Evolutionary conservation across 2,113 vertebrate species (phyloP).

Genomic region (Mormoops blainvillei): DNA sequence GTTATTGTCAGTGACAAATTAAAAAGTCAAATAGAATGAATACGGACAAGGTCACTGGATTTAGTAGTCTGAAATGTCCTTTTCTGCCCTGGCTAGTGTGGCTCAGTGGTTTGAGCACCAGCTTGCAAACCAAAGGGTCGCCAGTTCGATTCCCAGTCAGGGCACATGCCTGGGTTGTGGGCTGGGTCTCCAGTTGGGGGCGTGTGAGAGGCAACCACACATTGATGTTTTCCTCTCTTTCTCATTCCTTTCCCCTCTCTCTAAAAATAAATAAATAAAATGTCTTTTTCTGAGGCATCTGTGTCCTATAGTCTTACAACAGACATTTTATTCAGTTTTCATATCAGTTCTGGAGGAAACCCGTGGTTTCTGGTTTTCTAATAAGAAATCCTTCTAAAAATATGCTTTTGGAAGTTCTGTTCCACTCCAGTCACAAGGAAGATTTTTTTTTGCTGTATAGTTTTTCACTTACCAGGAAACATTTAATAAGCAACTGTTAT

Average conservation of each 20-base stretch:
- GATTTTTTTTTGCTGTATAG: neutral
- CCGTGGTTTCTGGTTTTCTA: neutral
- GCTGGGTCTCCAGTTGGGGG: too few species aligned
- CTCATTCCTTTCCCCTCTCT: too few species aligned
- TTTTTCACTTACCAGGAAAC: neutral
- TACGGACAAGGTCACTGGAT: neutral
- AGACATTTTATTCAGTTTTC: neutral
- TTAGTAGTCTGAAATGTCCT: neutral
- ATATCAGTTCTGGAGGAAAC: neutral
- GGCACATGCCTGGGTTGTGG: too few species aligned
- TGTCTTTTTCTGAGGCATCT: neutral
- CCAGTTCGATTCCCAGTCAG: too few species aligned
- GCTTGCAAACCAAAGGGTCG: too few species aligned
- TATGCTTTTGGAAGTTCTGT: neutral
- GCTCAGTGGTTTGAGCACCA: too few species aligned
- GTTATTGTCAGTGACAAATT: neutral
- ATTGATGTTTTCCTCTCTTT: too few species aligned
- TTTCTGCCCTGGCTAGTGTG: too few species aligned
- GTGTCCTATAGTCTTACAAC: neutral
- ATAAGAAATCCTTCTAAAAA: neutral
- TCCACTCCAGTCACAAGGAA: neutral
- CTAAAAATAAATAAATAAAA: too few species aligned
- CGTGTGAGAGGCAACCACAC: too few species aligned
- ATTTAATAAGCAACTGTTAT: neutral
- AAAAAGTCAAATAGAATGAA: neutral